Evolutionary conservation across 2,888 invertebrate genomes (phyloP).

Genomic region (Xestia sexstrigata): DNA sequence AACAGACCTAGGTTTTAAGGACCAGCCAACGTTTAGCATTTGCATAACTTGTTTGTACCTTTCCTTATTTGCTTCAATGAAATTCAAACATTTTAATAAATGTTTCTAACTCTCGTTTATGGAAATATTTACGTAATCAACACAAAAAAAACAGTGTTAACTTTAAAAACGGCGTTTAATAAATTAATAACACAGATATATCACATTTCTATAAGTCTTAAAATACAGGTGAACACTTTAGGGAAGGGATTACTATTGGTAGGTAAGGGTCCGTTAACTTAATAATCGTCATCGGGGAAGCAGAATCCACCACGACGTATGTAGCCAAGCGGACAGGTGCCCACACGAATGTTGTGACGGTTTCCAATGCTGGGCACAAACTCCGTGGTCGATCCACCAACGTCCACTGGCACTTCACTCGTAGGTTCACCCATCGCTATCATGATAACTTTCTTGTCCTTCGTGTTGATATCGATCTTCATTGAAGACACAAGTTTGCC

Average conservation of each 20-base stretch:
- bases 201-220: slow-evolving; percentile 56
- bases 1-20: too few relatives aligned
- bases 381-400: slow-evolving; percentile 16
- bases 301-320: slow-evolving; percentile 69
- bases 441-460: slow-evolving; percentile 40
- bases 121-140: neutral
- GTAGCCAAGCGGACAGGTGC: slow-evolving; percentile 69
- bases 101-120: too few relatives aligned
- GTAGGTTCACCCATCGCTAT: slow-evolving; percentile 29
- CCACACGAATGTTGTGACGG: slow-evolving; percentile 62
- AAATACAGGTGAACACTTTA: slow-evolving; percentile 7
- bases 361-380: slow-evolving; percentile 54
- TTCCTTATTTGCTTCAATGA: too few relatives aligned
- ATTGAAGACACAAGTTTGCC: slow-evolving; percentile 34
- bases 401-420: slow-evolving; percentile 1
- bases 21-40: too few relatives aligned
- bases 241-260: slow-evolving; percentile 1
- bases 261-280: neutral
- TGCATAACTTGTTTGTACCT: too few relatives aligned
- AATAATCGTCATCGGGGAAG: slow-evolving; percentile 69
- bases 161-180: slow-evolving; percentile 41
- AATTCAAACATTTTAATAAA: too few relatives aligned
- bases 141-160: neutral
- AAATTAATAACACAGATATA: slow-evolving; percentile 51
- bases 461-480: slow-evolving; percentile 56